These are phyloP conservation scores for Cyaniris semiargus DNA, from an alignment of 2,888 invertebrate genomes.

Conservation along the genomic window DNA sequence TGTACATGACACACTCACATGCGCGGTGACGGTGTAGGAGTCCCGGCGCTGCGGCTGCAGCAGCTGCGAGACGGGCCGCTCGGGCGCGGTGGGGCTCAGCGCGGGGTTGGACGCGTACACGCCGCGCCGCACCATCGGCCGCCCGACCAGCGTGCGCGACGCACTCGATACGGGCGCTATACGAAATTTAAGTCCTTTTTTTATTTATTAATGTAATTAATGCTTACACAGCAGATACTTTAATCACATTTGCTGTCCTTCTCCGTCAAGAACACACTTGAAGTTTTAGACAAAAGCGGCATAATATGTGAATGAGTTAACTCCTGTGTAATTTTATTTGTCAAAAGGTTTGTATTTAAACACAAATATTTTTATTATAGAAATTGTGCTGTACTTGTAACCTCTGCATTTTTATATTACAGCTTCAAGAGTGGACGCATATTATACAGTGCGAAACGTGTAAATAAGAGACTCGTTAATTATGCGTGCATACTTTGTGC, in stretches of 20 bases:
- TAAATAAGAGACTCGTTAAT: neutral
- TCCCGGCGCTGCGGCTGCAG: conserved; percentile 46
- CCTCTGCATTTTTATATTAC: neutral
- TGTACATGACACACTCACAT: no score
- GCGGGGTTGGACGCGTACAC: conserved; percentile 74
- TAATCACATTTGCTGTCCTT: no score
- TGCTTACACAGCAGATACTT: neutral
- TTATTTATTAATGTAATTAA: neutral
- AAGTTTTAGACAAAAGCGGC: no score
- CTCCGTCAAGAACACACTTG: no score
- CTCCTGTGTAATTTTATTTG: no score
- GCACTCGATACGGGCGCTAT: conserved; percentile 31
- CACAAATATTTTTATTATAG: neutral
- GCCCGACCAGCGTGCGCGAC: conserved; percentile 45
- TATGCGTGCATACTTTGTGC: neutral
- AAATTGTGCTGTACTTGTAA: neutral
- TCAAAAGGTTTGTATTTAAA: no score
- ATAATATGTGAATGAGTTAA: no score
- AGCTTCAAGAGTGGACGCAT: neutral
- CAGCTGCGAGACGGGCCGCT: conserved; percentile 48
- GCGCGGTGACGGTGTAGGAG: conserved; percentile 49
- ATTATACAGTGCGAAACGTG: conserved; percentile 1
- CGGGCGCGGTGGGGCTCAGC: conserved; percentile 59
- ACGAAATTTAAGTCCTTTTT: neutral
- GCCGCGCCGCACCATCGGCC: conserved; percentile 58